These are phyloP conservation scores for Prinia subflava DNA, from an alignment of 2,113 vertebrate species.

Conservation along the genomic window DNA sequence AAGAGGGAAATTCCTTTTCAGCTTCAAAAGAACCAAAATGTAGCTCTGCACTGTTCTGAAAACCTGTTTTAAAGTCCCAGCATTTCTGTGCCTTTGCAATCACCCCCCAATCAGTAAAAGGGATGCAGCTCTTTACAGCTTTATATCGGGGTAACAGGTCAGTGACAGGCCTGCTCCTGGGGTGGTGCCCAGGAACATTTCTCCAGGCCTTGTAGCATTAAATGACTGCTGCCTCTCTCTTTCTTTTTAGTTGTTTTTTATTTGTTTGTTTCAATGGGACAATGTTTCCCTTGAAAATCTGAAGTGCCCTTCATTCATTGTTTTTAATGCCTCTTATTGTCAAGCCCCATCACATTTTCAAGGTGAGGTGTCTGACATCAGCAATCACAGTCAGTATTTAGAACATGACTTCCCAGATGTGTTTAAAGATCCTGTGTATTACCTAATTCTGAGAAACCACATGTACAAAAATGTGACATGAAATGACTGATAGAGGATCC, in stretches of 20 bases:
- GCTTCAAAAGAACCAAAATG: background rate
- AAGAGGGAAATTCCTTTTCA: constrained; percentile 31
- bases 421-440: background rate
- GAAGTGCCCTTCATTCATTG: background rate
- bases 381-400: background rate
- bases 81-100: background rate
- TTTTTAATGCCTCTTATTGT: background rate
- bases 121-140: background rate
- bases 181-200: background rate
- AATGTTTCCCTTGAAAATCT: background rate
- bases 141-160: background rate
- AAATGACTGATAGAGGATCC: background rate
- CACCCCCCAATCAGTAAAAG: background rate
- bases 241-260: background rate
- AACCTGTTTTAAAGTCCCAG: background rate
- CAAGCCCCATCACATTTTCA: background rate
- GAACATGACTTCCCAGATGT: background rate
- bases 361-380: background rate
- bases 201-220: background rate
- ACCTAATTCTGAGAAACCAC: background rate
- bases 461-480: background rate
- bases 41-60: background rate
- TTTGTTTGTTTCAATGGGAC: background rate
- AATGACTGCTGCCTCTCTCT: background rate
- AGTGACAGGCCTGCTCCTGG: background rate